phyloP scores from a whole-genome alignment of 2,113 vertebrate species.

The Numenius arquata region DNA sequence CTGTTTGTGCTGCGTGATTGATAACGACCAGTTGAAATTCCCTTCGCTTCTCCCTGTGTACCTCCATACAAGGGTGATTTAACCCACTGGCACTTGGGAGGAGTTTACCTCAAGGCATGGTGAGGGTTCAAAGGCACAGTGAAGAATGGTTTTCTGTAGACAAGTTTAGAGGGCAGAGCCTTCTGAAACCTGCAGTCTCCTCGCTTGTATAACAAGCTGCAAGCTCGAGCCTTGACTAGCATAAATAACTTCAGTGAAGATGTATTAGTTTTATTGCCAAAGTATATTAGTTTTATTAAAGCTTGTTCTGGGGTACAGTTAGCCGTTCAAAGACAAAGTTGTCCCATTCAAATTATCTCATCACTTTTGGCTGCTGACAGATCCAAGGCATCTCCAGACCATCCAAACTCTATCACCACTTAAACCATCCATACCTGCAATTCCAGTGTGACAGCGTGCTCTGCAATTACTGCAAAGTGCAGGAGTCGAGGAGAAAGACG shows the following conservation, averaged over 20 bases:
- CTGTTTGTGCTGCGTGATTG: slow-evolving; percentile 74
- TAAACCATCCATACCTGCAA: slow-evolving; percentile 41
- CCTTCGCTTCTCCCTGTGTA: slow-evolving; percentile 12
- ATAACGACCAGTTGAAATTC: slow-evolving; percentile 65
- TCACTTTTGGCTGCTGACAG: neutral
- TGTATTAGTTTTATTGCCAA: neutral
- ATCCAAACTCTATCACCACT: neutral
- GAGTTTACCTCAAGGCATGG: slow-evolving; percentile 48
- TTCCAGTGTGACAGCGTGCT: neutral
- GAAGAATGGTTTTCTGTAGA: slow-evolving; percentile 53
- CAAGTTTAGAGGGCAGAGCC: neutral
- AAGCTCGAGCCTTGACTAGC: neutral
- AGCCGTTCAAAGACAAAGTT: neutral
- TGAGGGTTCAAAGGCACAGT: slow-evolving; percentile 58
- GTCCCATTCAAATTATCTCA: neutral
- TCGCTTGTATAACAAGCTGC: neutral
- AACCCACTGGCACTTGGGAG: slow-evolving; percentile 46
- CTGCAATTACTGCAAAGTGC: slow-evolving; percentile 17
- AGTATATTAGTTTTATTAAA: neutral
- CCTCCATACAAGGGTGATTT: slow-evolving; percentile 33
- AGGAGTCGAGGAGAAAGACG: neutral
- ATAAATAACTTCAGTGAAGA: neutral
- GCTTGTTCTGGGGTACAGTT: neutral
- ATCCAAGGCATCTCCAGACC: neutral
- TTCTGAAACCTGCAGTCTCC: slow-evolving; percentile 12